Evolutionary conservation across 2,888 invertebrate species (phyloP).

Genomic region (Hyles lineata): DNA sequence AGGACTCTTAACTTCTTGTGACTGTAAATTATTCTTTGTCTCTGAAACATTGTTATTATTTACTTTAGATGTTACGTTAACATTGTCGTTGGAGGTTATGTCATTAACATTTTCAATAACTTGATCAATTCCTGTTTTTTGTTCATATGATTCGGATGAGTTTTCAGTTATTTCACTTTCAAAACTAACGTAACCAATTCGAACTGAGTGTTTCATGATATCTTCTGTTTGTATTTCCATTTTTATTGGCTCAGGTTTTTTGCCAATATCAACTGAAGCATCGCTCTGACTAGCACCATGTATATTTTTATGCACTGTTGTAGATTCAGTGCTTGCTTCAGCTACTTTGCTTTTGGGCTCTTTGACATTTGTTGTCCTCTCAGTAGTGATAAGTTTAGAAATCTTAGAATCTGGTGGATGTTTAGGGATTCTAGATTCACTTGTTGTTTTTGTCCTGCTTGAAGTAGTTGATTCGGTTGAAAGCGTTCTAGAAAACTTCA

Average conservation of each 20-base stretch:
- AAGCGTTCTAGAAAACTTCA: conserved; percentile 28
- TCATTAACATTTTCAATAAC: neutral
- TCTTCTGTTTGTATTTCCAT: conserved; percentile 30
- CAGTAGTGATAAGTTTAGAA: conserved; percentile 20
- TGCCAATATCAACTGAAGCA: conserved; percentile 14
- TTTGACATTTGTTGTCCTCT: neutral
- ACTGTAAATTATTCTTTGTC: neutral
- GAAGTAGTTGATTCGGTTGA: conserved; percentile 3
- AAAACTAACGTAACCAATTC: conserved; percentile 28
- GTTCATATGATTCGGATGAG: neutral
- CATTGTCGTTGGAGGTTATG: neutral
- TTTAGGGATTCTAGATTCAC: neutral
- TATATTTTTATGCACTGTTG: neutral
- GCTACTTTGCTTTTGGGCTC: neutral
- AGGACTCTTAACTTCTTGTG: neutral
- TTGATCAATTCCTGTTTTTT: neutral
- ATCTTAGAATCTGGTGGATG: neutral
- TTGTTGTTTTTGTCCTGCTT: neutral
- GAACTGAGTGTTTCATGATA: conserved; percentile 34
- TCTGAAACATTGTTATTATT: neutral
- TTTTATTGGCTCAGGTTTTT: conserved; percentile 19
- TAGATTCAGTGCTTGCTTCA: neutral
- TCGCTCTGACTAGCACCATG: conserved; percentile 1
- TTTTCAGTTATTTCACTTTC: conserved; percentile 15
- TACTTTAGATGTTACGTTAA: neutral